Conservation (phyloP, 2,797 vertebrate genomes). For the Brachyrhaphis roseni region DNA sequence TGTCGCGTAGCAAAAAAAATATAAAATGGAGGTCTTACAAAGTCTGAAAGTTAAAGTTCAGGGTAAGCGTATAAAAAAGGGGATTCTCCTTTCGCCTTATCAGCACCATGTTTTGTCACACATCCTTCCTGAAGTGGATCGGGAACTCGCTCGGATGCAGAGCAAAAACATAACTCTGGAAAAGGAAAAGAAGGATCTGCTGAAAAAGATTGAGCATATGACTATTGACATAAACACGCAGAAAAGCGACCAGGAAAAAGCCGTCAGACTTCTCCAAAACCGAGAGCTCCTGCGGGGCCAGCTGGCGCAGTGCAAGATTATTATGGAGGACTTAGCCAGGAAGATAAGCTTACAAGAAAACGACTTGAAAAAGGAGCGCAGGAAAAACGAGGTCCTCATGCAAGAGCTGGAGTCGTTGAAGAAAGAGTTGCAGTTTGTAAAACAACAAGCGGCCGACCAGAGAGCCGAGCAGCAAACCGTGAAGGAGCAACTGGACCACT, state of each 20-base stretch:
- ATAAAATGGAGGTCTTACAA: conserved; percentile 9
- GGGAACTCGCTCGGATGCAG: not conserved
- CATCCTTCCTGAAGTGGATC: not conserved
- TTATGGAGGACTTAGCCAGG: not conserved
- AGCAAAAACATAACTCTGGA: not conserved
- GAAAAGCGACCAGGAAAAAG: not conserved
- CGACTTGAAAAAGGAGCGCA: not conserved
- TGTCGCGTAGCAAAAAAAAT: not conserved
- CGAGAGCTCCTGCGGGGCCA: conserved; percentile 7
- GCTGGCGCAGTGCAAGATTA: not conserved
- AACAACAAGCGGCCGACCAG: not conserved
- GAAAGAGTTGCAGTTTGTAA: not conserved
- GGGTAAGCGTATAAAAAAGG: not conserved
- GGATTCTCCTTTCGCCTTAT: not conserved
- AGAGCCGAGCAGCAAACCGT: not conserved
- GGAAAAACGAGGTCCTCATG: conserved; percentile 10
- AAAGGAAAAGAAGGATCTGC: not conserved
- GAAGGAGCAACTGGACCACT: not conserved
- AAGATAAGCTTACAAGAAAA: conserved; percentile 10
- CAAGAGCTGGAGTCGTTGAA: not conserved
- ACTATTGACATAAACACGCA: not conserved
- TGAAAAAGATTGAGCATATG: conserved; percentile 8
- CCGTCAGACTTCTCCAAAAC: not conserved
- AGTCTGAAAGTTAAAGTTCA: not conserved
- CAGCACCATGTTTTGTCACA: not conserved